phyloP scores from a whole-genome alignment of 2,797 vertebrate genomes.

The Chelon auratus region DNA sequence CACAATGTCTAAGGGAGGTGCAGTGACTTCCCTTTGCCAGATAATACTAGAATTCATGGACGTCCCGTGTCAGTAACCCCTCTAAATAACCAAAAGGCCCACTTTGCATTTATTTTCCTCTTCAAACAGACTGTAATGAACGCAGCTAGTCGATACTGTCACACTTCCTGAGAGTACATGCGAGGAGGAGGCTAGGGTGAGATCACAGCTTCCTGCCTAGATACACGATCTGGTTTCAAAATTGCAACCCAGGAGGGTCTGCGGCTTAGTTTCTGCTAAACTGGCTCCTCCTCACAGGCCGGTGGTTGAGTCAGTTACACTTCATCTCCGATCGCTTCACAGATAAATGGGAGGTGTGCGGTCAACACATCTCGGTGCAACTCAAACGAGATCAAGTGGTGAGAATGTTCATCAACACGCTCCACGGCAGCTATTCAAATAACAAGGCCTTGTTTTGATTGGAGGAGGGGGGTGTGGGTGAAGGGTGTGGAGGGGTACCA shows the following conservation, averaged over 20 bases:
- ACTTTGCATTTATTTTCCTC: neutral
- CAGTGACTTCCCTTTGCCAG: too few relatives aligned
- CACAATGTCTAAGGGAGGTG: too few relatives aligned
- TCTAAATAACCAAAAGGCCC: neutral
- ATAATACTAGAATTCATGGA: neutral
- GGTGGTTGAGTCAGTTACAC: constrained; percentile 31
- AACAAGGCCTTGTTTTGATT: neutral
- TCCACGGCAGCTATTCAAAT: constrained; percentile 3
- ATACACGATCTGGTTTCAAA: constrained; percentile 46
- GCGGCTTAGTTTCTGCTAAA: constrained; percentile 61
- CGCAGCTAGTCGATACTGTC: neutral
- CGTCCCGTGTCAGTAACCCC: constrained; percentile 2
- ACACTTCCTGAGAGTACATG: constrained; percentile 48
- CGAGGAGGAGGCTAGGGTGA: constrained; percentile 21
- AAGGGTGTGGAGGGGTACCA: too few relatives aligned
- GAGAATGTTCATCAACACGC: neutral
- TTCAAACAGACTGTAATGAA: constrained; percentile 31
- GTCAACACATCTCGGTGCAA: constrained; percentile 25
- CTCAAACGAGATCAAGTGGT: constrained; percentile 14
- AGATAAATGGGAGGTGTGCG: constrained; percentile 39
- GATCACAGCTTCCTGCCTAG: constrained; percentile 61
- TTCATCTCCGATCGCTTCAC: constrained; percentile 39
- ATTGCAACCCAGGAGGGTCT: constrained; percentile 34
- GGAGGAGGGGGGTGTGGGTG: too few relatives aligned
- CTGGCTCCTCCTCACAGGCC: constrained; percentile 5